A percentile compares a stretch with the other conserved stretches of the same genome.
Conservation (phyloP, 2,888 invertebrate species). For the Drosophila acutilabella region DNA sequence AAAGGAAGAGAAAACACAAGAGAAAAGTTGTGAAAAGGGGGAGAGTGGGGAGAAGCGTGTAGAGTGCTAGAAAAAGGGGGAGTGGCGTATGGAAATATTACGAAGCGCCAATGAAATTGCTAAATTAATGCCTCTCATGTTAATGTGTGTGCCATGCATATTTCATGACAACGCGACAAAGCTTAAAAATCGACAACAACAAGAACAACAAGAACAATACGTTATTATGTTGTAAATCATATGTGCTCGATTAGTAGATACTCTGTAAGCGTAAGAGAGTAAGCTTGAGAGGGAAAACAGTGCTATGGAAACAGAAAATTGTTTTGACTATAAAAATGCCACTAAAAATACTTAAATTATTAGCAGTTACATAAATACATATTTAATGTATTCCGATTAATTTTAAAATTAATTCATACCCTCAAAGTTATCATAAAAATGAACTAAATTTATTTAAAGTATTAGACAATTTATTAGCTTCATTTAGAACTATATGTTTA, state of each 20-base stretch:
- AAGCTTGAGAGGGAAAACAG: no score
- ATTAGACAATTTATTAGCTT: no score
- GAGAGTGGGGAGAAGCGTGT: neutral
- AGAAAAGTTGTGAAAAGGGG: neutral
- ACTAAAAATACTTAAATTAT: no score
- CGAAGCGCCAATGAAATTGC: conserved; percentile 61
- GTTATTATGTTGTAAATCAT: neutral
- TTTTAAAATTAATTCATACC: no score
- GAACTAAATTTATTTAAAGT: no score
- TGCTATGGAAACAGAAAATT: no score
- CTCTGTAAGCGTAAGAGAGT: neutral
- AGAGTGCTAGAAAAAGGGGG: neutral
- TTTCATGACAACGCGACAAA: conserved; percentile 66
- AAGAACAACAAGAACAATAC: conserved; percentile 15
- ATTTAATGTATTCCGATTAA: no score
- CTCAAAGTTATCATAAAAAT: no score
- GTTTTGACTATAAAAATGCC: no score
- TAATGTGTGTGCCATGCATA: conserved; percentile 59
- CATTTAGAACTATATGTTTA: no score
- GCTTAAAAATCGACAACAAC: conserved; percentile 38
- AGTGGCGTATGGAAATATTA: conserved; percentile 38
- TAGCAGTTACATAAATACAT: no score
- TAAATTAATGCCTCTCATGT: conserved; percentile 70
- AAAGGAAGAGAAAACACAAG: neutral
- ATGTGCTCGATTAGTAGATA: neutral